Evolutionary conservation across 2,888 invertebrate species (phyloP).

Genomic region (Buathra laborator): DNA sequence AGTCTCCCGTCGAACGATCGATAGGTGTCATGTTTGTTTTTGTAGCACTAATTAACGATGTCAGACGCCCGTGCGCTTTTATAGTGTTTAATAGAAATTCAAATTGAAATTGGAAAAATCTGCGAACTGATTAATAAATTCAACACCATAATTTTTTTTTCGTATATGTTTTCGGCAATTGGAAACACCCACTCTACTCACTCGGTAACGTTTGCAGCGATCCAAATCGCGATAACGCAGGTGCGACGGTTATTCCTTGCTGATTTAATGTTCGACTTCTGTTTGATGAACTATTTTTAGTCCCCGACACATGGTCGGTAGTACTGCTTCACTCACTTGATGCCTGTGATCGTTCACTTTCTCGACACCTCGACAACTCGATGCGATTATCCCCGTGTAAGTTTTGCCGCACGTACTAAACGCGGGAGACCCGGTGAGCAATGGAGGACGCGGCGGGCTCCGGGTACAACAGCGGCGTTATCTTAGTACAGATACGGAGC

Average conservation of each 20-base stretch:
- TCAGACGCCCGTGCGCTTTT: not conserved
- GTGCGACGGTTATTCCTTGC: not conserved
- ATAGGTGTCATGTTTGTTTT: conserved; percentile 19
- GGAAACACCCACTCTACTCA: conserved; percentile 19
- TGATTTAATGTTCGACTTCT: conserved; percentile 7
- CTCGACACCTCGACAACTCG: conserved; percentile 34
- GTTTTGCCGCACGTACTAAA: conserved; percentile 59
- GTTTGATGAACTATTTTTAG: conserved; percentile 7
- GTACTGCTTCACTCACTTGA: conserved; percentile 13
- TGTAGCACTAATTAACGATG: not conserved
- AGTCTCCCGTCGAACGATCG: conserved; percentile 49
- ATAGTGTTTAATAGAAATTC: too few species aligned
- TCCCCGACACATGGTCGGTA: conserved; percentile 45
- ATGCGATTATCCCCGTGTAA: conserved; percentile 64
- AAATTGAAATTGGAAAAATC: not conserved
- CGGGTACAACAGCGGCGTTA: conserved; percentile 57
- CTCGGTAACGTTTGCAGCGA: conserved; percentile 1
- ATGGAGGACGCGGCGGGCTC: conserved; percentile 43
- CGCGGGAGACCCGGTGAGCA: conserved; percentile 42
- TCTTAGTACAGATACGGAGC: conserved; percentile 67
- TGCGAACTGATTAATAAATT: too few species aligned
- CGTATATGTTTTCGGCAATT: conserved; percentile 28
- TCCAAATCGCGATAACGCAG: conserved; percentile 6
- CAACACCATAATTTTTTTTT: not conserved
- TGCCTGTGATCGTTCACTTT: conserved; percentile 20